Percentiles rank a stretch among this genome's conserved stretches.
Evolutionary conservation across 2,113 vertebrate genomes (phyloP).

Genomic region (Silurus meridionalis): DNA sequence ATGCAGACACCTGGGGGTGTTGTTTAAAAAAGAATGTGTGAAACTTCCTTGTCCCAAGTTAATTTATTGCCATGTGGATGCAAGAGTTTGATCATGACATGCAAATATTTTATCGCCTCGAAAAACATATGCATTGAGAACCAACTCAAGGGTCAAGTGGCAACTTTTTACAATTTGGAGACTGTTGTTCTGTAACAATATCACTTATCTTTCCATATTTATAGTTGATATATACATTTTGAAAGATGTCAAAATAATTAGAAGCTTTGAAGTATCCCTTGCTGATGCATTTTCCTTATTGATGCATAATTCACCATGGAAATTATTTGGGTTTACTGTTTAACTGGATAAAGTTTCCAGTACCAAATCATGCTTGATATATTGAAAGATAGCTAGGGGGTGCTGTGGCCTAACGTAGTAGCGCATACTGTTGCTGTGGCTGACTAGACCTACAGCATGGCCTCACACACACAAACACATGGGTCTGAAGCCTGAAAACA

Average conservation of each 20-base stretch:
- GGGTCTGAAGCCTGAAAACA: conserved; percentile 36
- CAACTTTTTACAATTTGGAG: neutral
- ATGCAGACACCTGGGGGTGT: neutral
- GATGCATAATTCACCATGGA: neutral
- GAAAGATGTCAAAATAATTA: neutral
- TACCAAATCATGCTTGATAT: neutral
- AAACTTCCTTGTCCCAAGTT: neutral
- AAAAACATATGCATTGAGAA: neutral
- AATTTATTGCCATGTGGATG: neutral
- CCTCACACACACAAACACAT: conserved; percentile 21
- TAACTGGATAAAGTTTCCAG: neutral
- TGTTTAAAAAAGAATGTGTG: neutral
- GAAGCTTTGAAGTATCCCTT: neutral
- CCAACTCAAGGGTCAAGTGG: neutral
- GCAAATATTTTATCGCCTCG: neutral
- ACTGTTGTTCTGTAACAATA: neutral
- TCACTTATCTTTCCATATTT: neutral
- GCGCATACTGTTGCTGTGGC: conserved; percentile 21
- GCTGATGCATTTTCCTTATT: neutral
- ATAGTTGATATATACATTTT: neutral
- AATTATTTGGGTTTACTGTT: neutral
- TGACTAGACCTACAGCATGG: conserved; percentile 26
- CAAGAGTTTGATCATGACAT: neutral
- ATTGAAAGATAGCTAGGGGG: conserved; percentile 44
- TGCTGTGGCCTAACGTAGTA: conserved; percentile 45